Percentiles rank a stretch among this genome's conserved stretches.
These are phyloP conservation scores for Pontoporia blainvillei DNA, from an alignment of 2,113 vertebrate species.

Conservation along the genomic window DNA sequence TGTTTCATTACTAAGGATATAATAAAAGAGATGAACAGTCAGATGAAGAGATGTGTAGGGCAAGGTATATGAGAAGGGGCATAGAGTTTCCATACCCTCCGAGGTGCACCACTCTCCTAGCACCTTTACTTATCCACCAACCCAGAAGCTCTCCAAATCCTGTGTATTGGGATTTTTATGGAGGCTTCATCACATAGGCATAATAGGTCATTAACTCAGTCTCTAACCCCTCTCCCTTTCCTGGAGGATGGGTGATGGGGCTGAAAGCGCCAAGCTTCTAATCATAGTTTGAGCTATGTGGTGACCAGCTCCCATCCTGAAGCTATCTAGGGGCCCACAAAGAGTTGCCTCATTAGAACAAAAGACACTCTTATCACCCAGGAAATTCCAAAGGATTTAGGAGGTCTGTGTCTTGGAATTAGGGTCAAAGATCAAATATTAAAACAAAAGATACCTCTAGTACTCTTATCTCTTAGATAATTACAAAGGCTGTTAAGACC, in stretches of 20 bases:
- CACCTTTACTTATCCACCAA: not conserved
- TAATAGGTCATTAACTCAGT: not conserved
- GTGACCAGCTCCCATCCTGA: not conserved
- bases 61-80: not conserved
- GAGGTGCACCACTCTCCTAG: not conserved
- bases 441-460: not conserved
- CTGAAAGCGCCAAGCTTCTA: not conserved
- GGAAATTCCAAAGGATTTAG: not conserved
- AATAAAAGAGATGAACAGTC: not conserved
- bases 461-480: not conserved
- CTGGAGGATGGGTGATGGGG: not conserved
- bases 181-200: not conserved
- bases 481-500: not conserved
- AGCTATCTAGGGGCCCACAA: not conserved
- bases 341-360: not conserved
- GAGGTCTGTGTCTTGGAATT: not conserved
- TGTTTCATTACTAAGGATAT: not conserved
- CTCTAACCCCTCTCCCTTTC: not conserved
- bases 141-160: not conserved
- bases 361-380: not conserved
- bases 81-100: too few species aligned
- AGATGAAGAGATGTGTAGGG: not conserved
- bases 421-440: not conserved
- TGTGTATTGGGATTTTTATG: not conserved
- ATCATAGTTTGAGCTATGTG: not conserved